phyloP scores from a whole-genome alignment of 2,113 vertebrate species.

The Chascanopsetta lugubris region DNA sequence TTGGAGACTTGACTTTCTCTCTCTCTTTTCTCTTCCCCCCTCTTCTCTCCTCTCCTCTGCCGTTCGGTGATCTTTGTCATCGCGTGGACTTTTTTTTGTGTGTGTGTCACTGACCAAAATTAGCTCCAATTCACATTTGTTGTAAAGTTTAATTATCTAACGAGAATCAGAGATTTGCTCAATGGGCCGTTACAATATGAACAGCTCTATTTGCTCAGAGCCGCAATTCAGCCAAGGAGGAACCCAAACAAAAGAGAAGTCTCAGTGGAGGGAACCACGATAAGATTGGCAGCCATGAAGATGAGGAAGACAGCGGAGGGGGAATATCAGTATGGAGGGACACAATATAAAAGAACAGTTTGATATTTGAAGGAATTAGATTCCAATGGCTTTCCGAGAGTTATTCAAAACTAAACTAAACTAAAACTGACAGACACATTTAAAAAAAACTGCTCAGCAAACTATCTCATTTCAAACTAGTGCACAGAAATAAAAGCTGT shows the following conservation, averaged over 20 bases:
- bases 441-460: too few relatives aligned
- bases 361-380: background rate
- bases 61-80: constrained; percentile 6
- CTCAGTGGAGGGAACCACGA: background rate
- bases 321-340: background rate
- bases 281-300: background rate
- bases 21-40: constrained; percentile 15
- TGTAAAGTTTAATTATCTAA: background rate
- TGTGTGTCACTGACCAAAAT: constrained; percentile 5
- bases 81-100: background rate
- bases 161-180: background rate
- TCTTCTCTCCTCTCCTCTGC: constrained; percentile 2
- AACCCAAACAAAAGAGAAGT: too few relatives aligned
- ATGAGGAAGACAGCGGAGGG: background rate
- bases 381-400: background rate
- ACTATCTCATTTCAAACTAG: too few relatives aligned
- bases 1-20: constrained; percentile 40
- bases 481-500: too few relatives aligned
- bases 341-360: background rate
- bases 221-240: too few relatives aligned
- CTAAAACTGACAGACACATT: too few relatives aligned
- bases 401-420: background rate
- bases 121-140: background rate
- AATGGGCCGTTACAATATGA: background rate
- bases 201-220: background rate